Evolutionary conservation across 2,797 vertebrate genomes (phyloP).

Genomic region (Kryptolebias ocellatus): DNA sequence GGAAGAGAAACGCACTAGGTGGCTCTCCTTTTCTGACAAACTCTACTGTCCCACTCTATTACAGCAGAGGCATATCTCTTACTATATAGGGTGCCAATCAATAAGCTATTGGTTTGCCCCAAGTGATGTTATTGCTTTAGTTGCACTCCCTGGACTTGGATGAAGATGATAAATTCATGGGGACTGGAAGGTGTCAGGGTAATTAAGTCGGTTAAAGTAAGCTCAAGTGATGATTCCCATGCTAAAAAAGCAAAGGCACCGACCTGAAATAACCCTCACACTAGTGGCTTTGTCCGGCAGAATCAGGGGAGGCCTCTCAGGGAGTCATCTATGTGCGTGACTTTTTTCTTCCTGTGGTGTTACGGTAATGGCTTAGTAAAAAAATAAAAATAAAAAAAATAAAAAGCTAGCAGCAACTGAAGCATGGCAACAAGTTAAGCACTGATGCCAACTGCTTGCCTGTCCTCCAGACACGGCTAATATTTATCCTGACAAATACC

Average conservation of each 20-base stretch:
- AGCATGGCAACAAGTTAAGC: slow-evolving; percentile 40
- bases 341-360: slow-evolving; percentile 54
- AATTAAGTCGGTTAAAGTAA: slow-evolving; percentile 81
- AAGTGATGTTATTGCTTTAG: slow-evolving; percentile 77
- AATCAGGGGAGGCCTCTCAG: slow-evolving; percentile 54
- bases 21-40: slow-evolving; percentile 44
- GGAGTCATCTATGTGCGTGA: slow-evolving; percentile 69
- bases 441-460: slow-evolving; percentile 42
- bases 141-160: slow-evolving; percentile 71
- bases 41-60: slow-evolving; percentile 65
- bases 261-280: slow-evolving; percentile 78
- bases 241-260: slow-evolving; percentile 68
- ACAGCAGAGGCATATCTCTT: slow-evolving; percentile 60
- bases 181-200: slow-evolving; percentile 72
- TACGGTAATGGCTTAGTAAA: slow-evolving; percentile 66
- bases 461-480: slow-evolving; percentile 59
- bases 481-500: slow-evolving; percentile 70
- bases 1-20: slow-evolving; percentile 47
- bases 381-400: background rate
- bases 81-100: slow-evolving; percentile 69
- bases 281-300: slow-evolving; percentile 72
- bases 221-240: slow-evolving; percentile 74
- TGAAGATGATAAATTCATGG: slow-evolving; percentile 80
- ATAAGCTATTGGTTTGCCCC: slow-evolving; percentile 71
- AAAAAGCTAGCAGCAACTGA: slow-evolving; percentile 45